Percentiles rank a stretch among this genome's conserved stretches.
Conservation (phyloP, 2,888 invertebrate genomes). For the Marronus borbonicus region DNA sequence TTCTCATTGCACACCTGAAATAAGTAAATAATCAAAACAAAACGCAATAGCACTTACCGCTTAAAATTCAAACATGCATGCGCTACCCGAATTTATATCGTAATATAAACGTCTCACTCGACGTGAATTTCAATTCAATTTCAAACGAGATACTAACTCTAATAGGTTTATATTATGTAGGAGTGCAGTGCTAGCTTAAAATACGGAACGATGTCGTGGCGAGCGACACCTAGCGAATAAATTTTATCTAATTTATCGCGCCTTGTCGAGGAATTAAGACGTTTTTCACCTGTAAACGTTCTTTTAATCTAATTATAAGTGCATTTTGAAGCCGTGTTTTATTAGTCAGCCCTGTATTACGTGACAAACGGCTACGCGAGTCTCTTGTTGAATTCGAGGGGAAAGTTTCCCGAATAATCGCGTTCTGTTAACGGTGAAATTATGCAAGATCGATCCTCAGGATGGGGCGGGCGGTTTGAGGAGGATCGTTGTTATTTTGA, state of each 20-base stretch:
- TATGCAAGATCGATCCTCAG: slow-evolving; percentile 56
- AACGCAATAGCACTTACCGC: background rate
- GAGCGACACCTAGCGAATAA: slow-evolving; percentile 30
- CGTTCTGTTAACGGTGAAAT: slow-evolving; percentile 55
- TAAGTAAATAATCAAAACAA: slow-evolving; percentile 2
- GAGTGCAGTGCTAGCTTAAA: background rate
- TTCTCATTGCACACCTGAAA: no score
- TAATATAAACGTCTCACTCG: slow-evolving; percentile 30
- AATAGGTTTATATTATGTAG: background rate
- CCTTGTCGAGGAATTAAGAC: slow-evolving; percentile 26
- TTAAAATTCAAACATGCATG: slow-evolving; percentile 24
- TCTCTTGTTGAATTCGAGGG: background rate
- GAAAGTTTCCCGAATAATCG: slow-evolving; percentile 15
- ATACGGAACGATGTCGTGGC: slow-evolving; percentile 6
- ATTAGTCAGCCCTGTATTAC: background rate
- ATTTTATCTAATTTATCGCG: slow-evolving; percentile 28
- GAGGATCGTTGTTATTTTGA: background rate
- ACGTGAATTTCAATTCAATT: slow-evolving; percentile 24
- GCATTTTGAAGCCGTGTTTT: slow-evolving; percentile 19
- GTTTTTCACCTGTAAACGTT: slow-evolving; percentile 18
- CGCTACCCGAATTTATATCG: slow-evolving; percentile 25
- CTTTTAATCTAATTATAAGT: slow-evolving; percentile 32
- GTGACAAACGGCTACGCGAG: background rate
- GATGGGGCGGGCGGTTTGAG: background rate
- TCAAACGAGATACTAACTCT: slow-evolving; percentile 16